These are phyloP conservation scores for Siniperca obscura DNA, from an alignment of 2,797 vertebrate species.

Conservation along the genomic window DNA sequence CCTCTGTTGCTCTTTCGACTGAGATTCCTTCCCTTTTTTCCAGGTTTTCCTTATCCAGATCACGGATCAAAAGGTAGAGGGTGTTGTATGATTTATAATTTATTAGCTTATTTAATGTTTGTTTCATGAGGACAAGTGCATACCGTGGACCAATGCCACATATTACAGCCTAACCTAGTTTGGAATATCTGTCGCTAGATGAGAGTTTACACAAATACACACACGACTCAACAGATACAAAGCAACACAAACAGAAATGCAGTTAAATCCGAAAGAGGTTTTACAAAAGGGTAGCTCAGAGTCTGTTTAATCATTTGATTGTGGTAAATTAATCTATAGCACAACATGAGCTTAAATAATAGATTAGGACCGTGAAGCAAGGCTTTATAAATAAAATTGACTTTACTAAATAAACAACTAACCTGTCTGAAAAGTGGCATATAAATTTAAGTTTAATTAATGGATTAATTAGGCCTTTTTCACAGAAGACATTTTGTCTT, in stretches of 20 bases:
- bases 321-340: not conserved
- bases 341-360: not conserved
- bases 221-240: not conserved
- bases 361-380: no score
- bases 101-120: not conserved
- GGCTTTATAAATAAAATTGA: no score
- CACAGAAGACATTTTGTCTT: no score
- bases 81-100: not conserved
- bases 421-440: not conserved
- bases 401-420: not conserved
- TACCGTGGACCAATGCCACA: not conserved
- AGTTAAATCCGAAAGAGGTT: not conserved
- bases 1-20: not conserved
- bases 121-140: not conserved
- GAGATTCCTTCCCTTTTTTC: not conserved
- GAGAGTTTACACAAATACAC: not conserved
- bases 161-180: not conserved
- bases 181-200: not conserved
- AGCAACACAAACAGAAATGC: not conserved
- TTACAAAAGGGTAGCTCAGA: not conserved
- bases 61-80: not conserved
- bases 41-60: not conserved
- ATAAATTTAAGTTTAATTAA: no score
- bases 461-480: no score
- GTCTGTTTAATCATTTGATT: not conserved